phyloP scores from a whole-genome alignment of 2,113 vertebrate genomes.

The Nesoenas mayeri region DNA sequence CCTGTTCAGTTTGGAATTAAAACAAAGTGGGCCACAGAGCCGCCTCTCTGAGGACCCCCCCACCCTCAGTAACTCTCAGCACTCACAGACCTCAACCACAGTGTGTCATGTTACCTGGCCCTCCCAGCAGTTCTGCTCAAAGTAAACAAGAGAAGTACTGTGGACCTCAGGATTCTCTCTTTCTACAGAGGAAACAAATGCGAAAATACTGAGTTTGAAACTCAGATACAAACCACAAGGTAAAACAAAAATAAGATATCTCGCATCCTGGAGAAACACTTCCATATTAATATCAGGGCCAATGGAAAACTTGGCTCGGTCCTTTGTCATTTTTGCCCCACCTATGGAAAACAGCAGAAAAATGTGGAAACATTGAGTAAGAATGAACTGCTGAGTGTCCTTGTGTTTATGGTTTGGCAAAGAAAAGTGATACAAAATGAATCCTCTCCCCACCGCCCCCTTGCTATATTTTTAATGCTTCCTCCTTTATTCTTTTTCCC shows the following conservation, averaged over 20 bases:
- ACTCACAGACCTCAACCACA: not conserved
- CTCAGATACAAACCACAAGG: not conserved
- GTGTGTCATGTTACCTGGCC: not conserved
- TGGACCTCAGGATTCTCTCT: not conserved
- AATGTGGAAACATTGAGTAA: slow-evolving; percentile 65
- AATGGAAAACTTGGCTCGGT: slow-evolving; percentile 39
- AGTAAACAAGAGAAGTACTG: not conserved
- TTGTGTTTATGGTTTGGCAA: slow-evolving; percentile 62
- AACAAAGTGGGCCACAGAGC: not conserved
- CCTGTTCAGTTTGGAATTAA: not conserved
- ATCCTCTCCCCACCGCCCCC: not conserved
- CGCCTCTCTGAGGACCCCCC: not conserved
- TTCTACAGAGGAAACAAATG: not conserved
- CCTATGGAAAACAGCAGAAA: slow-evolving; percentile 66
- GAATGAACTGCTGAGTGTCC: slow-evolving; percentile 40
- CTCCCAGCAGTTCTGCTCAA: not conserved
- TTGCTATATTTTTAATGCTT: slow-evolving; percentile 30
- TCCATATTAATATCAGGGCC: slow-evolving; percentile 15
- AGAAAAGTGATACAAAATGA: slow-evolving; percentile 46
- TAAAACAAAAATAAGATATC: slow-evolving; percentile 12
- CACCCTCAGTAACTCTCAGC: not conserved
- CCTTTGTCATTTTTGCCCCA: slow-evolving; percentile 55
- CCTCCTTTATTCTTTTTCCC: not conserved
- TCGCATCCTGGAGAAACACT: not conserved
- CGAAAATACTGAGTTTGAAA: not conserved